Percentiles rank a stretch among this genome's conserved stretches.
Conservation (phyloP, 2,888 invertebrate species). For the Carcina quercana region DNA sequence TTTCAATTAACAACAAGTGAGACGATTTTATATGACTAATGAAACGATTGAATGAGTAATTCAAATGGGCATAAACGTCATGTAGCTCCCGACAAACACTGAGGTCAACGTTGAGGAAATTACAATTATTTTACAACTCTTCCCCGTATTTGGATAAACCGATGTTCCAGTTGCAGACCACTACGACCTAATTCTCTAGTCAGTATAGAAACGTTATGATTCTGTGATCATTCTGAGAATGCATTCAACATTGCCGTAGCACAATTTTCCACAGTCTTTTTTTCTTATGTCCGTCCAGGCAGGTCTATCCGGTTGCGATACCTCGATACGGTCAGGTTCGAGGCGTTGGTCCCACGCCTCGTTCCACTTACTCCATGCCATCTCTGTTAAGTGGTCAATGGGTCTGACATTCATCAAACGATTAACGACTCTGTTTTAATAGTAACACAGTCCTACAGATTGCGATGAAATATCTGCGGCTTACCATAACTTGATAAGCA, state of each 20-base stretch:
- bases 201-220: too few species aligned
- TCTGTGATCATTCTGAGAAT: too few species aligned
- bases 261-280: conserved; percentile 38
- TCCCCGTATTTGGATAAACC: conserved; percentile 9
- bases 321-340: conserved; percentile 67
- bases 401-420: conserved; percentile 27
- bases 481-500: conserved; percentile 11
- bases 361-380: conserved; percentile 50
- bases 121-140: conserved; percentile 7
- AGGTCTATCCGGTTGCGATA: conserved; percentile 67
- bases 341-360: conserved; percentile 56
- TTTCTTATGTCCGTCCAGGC: conserved; percentile 48
- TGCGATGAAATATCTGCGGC: conserved; percentile 6
- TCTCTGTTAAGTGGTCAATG: conserved; percentile 34
- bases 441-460: conserved; percentile 6
- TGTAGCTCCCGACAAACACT: conserved; percentile 30
- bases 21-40: conserved; percentile 59
- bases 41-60: conserved; percentile 59
- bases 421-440: conserved; percentile 15
- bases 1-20: conserved; percentile 58
- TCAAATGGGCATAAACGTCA: conserved; percentile 49
- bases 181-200: too few species aligned
- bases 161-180: too few species aligned
- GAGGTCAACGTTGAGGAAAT: conserved; percentile 25
- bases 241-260: conserved; percentile 37